phyloP scores from a whole-genome alignment of 2,888 invertebrate species.

The Anoplius nigerrimus region DNA sequence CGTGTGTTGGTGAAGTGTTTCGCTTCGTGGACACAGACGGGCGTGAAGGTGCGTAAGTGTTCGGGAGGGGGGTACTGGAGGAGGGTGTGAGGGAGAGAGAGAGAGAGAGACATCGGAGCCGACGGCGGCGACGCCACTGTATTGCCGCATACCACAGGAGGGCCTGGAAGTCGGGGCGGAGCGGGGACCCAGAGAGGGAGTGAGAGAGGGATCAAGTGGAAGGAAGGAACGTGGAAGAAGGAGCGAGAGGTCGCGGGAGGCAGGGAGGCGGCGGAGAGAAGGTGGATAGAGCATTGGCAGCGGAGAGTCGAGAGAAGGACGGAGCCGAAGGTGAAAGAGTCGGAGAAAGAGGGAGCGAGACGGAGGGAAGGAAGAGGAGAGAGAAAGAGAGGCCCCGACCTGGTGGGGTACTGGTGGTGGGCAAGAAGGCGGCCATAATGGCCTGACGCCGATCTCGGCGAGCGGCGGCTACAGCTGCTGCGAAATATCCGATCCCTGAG shows the following conservation, averaged over 20 bases:
- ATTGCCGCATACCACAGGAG: conserved; percentile 48
- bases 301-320: not conserved
- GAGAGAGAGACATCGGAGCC: not conserved
- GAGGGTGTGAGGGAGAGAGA: not conserved
- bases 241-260: conserved; percentile 18
- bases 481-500: conserved; percentile 51
- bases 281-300: conserved; percentile 9
- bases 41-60: not conserved
- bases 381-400: conserved; percentile 22
- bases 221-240: conserved; percentile 9
- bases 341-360: conserved; percentile 5
- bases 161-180: not conserved
- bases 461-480: conserved; percentile 68
- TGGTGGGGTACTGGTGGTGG: conserved; percentile 34
- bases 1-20: no score
- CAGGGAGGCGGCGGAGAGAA: conserved; percentile 23
- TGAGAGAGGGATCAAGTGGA: conserved; percentile 8
- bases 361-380: conserved; percentile 24
- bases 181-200: conserved; percentile 14
- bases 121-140: conserved; percentile 51
- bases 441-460: conserved; percentile 63
- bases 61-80: not conserved
- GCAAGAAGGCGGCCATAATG: conserved; percentile 68
- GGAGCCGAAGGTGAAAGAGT: conserved; percentile 7
- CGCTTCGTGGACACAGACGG: no score